Base-by-base conservation (phyloP, 2,888 invertebrate genomes). In the Lithosia quadra region DNA sequence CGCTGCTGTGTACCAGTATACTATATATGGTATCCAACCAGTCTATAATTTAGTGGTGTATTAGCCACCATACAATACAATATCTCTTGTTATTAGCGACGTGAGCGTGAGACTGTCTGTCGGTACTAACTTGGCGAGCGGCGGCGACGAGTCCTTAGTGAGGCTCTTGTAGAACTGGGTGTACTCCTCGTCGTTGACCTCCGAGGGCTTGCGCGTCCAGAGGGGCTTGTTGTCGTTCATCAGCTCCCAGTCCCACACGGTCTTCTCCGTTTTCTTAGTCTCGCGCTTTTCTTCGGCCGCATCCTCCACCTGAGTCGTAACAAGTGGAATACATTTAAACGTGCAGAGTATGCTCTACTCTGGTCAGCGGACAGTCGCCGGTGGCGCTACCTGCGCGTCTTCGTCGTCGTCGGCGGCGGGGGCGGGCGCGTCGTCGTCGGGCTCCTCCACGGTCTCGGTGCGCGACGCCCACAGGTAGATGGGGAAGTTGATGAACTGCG, bases 401-500 rank as follows among this genome's bases (percentile, higher is more conserved):
- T 96, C 96, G 72, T 82, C 88, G 72, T 83, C 88, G 49, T 83
- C 86, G 18, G 66, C 74, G 65, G 77, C 78, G 21, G 72, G 77
- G 57, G 65, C 82, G 49, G 63, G 76, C 39, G 72, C 69, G 55
- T 72, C 75, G 15, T 72, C 71, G 49, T 73, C 78, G 28, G 76
- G 67, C 69, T 82, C 81, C 71, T 83, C 84, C 36, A 77, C 83
- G 58, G 77, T 79, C 76, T 82, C 82, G 56, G 80, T 80, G 95
- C 94, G 95, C 83, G 96, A 95, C 69, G 97, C 96, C 99, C 99
- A 99, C 90, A 99, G 93, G 92, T 97, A 97, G 90, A 99, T 99
- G 73, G 99, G 98, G 96, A 99, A 99, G 94, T 99, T 99, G 91
- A 99, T 99, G 95, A 99, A 99, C 95, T 99, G 99, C 8, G 99